Conservation (phyloP, 2,888 invertebrate species). For the Pristionchus exspectatus region DNA sequence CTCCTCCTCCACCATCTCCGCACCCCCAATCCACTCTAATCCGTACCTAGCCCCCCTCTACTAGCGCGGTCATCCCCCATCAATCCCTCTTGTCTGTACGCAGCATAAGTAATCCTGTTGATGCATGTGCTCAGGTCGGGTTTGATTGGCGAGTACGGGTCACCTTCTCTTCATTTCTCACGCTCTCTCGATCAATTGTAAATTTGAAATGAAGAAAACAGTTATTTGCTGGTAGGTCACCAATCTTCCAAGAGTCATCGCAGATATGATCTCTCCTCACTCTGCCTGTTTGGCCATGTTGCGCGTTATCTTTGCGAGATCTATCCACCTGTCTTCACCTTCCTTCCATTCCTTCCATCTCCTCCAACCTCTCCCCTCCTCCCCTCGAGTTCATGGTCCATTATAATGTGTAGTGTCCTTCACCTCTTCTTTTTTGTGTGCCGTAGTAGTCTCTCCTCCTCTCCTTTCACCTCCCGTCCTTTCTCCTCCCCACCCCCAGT, state of each 20-base stretch:
- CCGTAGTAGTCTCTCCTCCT: neutral
- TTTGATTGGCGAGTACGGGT: neutral
- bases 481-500: conserved; percentile 17
- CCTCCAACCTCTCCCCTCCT: neutral
- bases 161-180: neutral
- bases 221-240: neutral
- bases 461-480: neutral
- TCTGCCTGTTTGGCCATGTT: conserved; percentile 28
- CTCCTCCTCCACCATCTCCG: neutral
- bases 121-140: neutral
- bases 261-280: neutral
- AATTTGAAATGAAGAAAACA: too few species aligned
- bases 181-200: too few species aligned
- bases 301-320: neutral
- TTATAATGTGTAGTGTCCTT: conserved; percentile 31
- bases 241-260: neutral
- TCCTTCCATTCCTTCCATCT: neutral
- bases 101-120: conserved; percentile 29
- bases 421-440: neutral
- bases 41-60: conserved; percentile 3
- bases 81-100: neutral
- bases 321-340: conserved; percentile 19
- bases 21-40: neutral
- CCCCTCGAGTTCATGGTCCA: conserved; percentile 4
- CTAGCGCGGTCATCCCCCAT: neutral